Evolutionary conservation across 2,797 vertebrate species (phyloP).

Genomic region (Acanthornis magna): DNA sequence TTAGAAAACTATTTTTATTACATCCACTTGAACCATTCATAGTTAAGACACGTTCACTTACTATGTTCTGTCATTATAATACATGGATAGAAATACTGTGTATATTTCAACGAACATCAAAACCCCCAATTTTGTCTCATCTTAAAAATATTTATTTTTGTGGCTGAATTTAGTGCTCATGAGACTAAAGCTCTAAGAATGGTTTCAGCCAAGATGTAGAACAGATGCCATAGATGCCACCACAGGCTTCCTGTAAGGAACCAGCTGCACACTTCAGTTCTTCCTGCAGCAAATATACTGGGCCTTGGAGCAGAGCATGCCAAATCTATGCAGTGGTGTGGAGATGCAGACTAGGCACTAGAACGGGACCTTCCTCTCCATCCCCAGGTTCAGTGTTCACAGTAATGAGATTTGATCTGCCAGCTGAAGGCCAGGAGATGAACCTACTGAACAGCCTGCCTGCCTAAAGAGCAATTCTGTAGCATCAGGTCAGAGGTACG

Average conservation of each 20-base stretch:
- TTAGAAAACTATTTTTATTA: constrained; percentile 82
- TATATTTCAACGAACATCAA: constrained; percentile 78
- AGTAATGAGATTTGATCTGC: constrained; percentile 30
- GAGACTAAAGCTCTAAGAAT: constrained; percentile 58
- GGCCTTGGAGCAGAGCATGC: constrained; percentile 30
- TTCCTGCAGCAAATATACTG: constrained; percentile 44
- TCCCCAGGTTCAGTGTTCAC: neutral
- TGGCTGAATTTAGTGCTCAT: constrained; percentile 74
- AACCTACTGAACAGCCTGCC: constrained; percentile 21
- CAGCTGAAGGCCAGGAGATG: constrained; percentile 36
- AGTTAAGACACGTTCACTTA: constrained; percentile 79
- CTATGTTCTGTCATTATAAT: constrained; percentile 78
- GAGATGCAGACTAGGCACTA: constrained; percentile 47
- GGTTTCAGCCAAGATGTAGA: constrained; percentile 56
- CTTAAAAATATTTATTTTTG: constrained; percentile 75
- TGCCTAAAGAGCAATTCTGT: constrained; percentile 16
- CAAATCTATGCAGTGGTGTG: constrained; percentile 25
- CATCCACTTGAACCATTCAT: constrained; percentile 78
- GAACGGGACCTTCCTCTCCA: constrained; percentile 35
- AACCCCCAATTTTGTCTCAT: constrained; percentile 58
- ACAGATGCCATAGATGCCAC: constrained; percentile 33
- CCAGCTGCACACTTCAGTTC: constrained; percentile 35
- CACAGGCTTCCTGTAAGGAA: neutral
- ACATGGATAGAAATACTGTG: constrained; percentile 77
- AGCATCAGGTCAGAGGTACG: constrained; percentile 56